Evolutionary conservation across 2,888 invertebrate genomes (phyloP).

Genomic region (Volucella bombylans): DNA sequence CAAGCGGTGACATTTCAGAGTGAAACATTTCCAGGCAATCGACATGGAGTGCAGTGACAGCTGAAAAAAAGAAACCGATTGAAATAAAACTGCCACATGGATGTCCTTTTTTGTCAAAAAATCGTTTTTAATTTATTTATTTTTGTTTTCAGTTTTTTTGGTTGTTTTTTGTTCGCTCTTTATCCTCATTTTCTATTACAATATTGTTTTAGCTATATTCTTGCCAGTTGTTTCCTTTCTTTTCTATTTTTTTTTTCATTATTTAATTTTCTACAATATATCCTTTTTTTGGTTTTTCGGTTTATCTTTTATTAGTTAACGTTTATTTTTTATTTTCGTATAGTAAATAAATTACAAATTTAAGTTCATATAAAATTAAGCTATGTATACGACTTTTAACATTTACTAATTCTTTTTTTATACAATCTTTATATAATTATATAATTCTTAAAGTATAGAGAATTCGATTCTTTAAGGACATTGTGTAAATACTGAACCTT

Average conservation of each 20-base stretch:
- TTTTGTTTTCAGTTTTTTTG: not conserved
- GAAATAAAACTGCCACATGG: not conserved
- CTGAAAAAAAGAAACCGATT: not conserved
- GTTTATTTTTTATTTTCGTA: not conserved
- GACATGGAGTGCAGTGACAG: not conserved
- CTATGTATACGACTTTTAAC: slow-evolving; percentile 5
- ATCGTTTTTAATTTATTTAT: slow-evolving; percentile 41
- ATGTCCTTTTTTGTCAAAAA: slow-evolving; percentile 54
- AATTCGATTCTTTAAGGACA: not conserved
- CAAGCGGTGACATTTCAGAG: slow-evolving; percentile 22
- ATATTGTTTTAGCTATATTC: slow-evolving; percentile 27
- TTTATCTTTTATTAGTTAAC: slow-evolving; percentile 7
- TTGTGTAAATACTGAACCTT: slow-evolving; percentile 6
- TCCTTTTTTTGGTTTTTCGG: not conserved
- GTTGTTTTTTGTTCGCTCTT: slow-evolving; percentile 17
- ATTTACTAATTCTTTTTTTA: not conserved
- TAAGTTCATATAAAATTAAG: slow-evolving; percentile 21
- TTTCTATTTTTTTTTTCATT: not conserved
- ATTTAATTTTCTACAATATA: slow-evolving; percentile 15
- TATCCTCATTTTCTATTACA: slow-evolving; percentile 50
- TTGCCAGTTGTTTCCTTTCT: slow-evolving; percentile 9
- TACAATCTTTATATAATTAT: slow-evolving; percentile 6
- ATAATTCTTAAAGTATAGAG: not conserved
- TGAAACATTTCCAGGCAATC: not conserved
- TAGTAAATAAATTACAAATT: slow-evolving; percentile 31